These are phyloP conservation scores for Periophthalmus magnuspinnatus DNA, from an alignment of 2,797 vertebrate genomes.

Conservation along the genomic window DNA sequence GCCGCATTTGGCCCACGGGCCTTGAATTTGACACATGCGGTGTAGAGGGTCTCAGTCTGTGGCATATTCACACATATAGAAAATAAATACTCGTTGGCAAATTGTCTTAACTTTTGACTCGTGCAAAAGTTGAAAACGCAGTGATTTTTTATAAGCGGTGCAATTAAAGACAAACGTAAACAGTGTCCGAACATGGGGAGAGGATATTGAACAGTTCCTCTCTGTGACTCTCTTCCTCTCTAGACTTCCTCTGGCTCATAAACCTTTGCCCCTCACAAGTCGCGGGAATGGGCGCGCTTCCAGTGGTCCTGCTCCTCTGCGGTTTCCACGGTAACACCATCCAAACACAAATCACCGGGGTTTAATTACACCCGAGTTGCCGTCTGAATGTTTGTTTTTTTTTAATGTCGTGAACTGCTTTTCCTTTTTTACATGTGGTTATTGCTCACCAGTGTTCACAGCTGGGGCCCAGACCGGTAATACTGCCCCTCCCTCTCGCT, in stretches of 20 bases:
- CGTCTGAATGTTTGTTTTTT: slow-evolving; percentile 66
- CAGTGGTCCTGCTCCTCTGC: slow-evolving; percentile 79
- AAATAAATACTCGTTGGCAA: too few relatives aligned
- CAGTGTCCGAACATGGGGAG: slow-evolving; percentile 43
- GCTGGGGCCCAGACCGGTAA: slow-evolving; percentile 74
- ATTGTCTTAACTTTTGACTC: slow-evolving; percentile 19
- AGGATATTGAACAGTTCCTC: slow-evolving; percentile 73
- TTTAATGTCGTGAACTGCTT: slow-evolving; percentile 66
- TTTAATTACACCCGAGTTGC: slow-evolving; percentile 69
- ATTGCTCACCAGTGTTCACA: slow-evolving; percentile 73
- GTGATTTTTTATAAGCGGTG: slow-evolving; percentile 47
- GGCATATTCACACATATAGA: too few relatives aligned
- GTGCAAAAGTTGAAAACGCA: slow-evolving; percentile 34
- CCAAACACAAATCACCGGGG: slow-evolving; percentile 72
- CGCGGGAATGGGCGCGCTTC: slow-evolving; percentile 77
- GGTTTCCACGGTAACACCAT: slow-evolving; percentile 80
- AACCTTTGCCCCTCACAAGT: slow-evolving; percentile 63
- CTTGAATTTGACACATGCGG: too few relatives aligned
- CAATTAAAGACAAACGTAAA: slow-evolving; percentile 67
- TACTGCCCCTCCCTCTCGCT: slow-evolving; percentile 12
- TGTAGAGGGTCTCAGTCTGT: too few relatives aligned
- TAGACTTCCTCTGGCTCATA: slow-evolving; percentile 69
- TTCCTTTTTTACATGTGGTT: slow-evolving; percentile 64
- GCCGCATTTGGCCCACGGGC: too few relatives aligned
- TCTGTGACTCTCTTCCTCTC: slow-evolving; percentile 64